Evolutionary conservation across 1,140 invertebrate genomes (phyloP), one percentile per base, ranked within the genome.

Genomic region (Drosophila novamexicana): DNA sequence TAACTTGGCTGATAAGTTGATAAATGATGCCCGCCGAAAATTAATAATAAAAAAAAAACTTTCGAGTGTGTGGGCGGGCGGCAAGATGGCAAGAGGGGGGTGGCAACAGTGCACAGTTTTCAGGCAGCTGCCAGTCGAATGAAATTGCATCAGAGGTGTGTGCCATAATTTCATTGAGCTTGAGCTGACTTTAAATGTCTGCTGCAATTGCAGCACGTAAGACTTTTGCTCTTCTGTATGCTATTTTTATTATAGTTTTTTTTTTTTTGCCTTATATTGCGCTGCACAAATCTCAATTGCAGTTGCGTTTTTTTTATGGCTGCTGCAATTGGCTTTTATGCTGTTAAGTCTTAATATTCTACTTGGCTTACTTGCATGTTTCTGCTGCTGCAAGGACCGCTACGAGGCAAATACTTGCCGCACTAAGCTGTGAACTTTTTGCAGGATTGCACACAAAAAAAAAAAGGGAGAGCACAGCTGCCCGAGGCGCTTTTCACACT

Each of bases 281-380:
- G 10, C 34, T 42, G 34, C 39, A 44, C 49, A 68, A 61, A 59
- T 59, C 57, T 45, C 42, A 47, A 59, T 59, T 47, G 57, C 29
- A 45, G 42, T 29, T 29, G 22, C 4, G 22, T 37, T 42, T 12
- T 40, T 68, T 50, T 61, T 53, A 59, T 59, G 57, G 53, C 66
- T 8, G 34, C 22, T 16, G 67, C 39, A 70, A 62, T 70, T 52
- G 40, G 49, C 57, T 54, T 52, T 52, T 69, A 22, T 37, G 40
- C 59, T 54, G 50, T 75, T 65, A 69, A 69, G 71, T 69, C 59
- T 71, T 71, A 71, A 75, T 65, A 71, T 75, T 58, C 53, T 50
- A 52, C 72, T 75, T 64, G 59, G 72, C 67, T 70, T 75, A 64
- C 58, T 56, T 63, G 36, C 14, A 47, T 37, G 39, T 36, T 14